These are phyloP conservation scores for Phasia obesa DNA, from an alignment of 2,888 invertebrate genomes.

Conservation along the genomic window DNA sequence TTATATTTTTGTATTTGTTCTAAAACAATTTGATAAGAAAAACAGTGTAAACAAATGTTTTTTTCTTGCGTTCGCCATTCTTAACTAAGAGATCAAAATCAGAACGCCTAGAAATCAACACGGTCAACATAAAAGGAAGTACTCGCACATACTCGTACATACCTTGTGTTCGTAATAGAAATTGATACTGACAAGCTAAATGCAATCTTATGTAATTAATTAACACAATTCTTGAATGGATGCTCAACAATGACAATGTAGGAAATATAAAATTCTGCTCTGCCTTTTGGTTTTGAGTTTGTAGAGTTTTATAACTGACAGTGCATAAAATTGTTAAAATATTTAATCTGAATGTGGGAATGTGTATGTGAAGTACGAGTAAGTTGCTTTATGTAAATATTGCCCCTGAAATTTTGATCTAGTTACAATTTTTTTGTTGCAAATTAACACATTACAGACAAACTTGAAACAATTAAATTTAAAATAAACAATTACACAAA, in stretches of 20 bases:
- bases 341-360: not conserved
- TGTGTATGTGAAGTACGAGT: not conserved
- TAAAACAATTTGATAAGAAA: slow-evolving; percentile 48
- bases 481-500: too few relatives aligned
- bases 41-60: slow-evolving; percentile 4
- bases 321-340: slow-evolving; percentile 4
- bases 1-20: slow-evolving; percentile 13
- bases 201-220: too few relatives aligned
- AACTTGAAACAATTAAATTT: too few relatives aligned
- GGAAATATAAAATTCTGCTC: slow-evolving; percentile 23
- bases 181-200: too few relatives aligned
- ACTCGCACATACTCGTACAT: too few relatives aligned
- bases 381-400: not conserved
- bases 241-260: not conserved
- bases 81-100: slow-evolving; percentile 12
- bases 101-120: not conserved
- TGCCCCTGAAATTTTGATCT: slow-evolving; percentile 7
- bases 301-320: slow-evolving; percentile 14
- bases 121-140: too few relatives aligned
- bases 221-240: not conserved
- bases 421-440: slow-evolving; percentile 14
- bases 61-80: slow-evolving; percentile 12
- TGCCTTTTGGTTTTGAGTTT: not conserved
- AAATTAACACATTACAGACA: not conserved
- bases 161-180: too few relatives aligned